A percentile compares a stretch with the other conserved stretches of the same genome.
phyloP scores from a whole-genome alignment of 1,140 invertebrate species.

The Papilio glaucus region DNA sequence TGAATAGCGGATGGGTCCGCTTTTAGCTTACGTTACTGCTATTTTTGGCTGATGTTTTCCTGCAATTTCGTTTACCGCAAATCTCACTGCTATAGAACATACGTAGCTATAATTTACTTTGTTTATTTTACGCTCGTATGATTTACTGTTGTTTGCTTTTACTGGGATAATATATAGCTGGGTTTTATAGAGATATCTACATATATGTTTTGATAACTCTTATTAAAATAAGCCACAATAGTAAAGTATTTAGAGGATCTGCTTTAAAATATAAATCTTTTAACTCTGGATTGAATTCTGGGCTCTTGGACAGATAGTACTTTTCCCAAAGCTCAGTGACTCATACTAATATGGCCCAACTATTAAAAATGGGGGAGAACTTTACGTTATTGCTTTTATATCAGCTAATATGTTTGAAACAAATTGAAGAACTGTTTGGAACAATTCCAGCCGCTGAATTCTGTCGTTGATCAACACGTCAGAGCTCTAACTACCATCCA shows the following conservation, averaged over 20 bases:
- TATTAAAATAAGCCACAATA: not conserved
- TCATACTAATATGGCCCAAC: too few relatives aligned
- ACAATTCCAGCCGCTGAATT: too few relatives aligned
- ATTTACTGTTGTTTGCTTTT: conserved; percentile 23
- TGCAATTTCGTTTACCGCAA: conserved; percentile 22
- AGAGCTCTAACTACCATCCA: too few relatives aligned
- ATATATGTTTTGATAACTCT: not conserved
- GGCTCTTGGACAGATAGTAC: not conserved
- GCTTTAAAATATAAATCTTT: not conserved
- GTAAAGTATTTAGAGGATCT: not conserved
- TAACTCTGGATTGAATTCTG: too few relatives aligned
- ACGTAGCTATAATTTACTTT: conserved; percentile 3
- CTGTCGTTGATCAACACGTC: too few relatives aligned
- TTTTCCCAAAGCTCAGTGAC: not conserved
- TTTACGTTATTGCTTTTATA: too few relatives aligned
- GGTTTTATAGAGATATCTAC: not conserved
- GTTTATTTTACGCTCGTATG: conserved; percentile 18
- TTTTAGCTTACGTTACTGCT: conserved; percentile 24
- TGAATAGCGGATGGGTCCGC: conserved; percentile 23
- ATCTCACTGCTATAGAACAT: conserved; percentile 7
- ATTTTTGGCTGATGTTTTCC: conserved; percentile 23
- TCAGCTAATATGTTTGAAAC: too few relatives aligned
- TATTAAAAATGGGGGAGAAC: too few relatives aligned
- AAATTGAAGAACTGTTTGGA: too few relatives aligned
- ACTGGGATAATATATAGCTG: not conserved